phyloP scores from a whole-genome alignment of 1,140 invertebrate genomes.

The Popillia japonica region DNA sequence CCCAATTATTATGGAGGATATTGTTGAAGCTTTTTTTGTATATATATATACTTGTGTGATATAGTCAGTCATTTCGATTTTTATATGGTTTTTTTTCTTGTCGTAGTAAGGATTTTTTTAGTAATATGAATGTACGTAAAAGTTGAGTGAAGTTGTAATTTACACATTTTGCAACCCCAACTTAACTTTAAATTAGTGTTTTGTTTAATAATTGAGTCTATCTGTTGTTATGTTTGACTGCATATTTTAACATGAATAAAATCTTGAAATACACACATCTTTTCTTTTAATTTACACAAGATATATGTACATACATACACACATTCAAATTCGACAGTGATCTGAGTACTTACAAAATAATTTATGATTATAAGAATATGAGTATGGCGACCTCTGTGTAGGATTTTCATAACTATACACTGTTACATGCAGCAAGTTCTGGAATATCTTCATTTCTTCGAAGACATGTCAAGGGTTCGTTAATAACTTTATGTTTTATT shows the following conservation, averaged over 20 bases:
- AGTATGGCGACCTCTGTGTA: constrained; percentile 37
- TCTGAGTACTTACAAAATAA: not conserved
- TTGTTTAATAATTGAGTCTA: constrained; percentile 38
- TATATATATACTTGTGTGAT: constrained; percentile 31
- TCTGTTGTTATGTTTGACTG: constrained; percentile 38
- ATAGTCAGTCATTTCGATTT: constrained; percentile 29
- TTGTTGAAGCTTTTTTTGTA: constrained; percentile 33
- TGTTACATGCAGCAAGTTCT: constrained; percentile 59
- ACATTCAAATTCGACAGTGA: too few species aligned
- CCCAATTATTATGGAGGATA: constrained; percentile 25
- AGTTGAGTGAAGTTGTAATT: not conserved
- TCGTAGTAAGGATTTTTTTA: constrained; percentile 10
- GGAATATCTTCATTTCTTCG: constrained; percentile 58
- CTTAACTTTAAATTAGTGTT: constrained; percentile 34
- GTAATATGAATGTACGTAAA: constrained; percentile 30
- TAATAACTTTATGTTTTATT: constrained; percentile 42
- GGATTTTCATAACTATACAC: constrained; percentile 41
- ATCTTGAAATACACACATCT: not conserved
- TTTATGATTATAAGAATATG: constrained; percentile 7
- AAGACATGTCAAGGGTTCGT: constrained; percentile 59
- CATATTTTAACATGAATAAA: constrained; percentile 39
- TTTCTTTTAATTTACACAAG: constrained; percentile 6
- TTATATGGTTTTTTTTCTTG: constrained; percentile 26
- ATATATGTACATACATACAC: not conserved
- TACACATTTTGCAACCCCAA: not conserved